These are phyloP conservation scores for Caenorhabditis sulstoni DNA, from an alignment of 2,888 invertebrate species.

Conservation along the genomic window DNA sequence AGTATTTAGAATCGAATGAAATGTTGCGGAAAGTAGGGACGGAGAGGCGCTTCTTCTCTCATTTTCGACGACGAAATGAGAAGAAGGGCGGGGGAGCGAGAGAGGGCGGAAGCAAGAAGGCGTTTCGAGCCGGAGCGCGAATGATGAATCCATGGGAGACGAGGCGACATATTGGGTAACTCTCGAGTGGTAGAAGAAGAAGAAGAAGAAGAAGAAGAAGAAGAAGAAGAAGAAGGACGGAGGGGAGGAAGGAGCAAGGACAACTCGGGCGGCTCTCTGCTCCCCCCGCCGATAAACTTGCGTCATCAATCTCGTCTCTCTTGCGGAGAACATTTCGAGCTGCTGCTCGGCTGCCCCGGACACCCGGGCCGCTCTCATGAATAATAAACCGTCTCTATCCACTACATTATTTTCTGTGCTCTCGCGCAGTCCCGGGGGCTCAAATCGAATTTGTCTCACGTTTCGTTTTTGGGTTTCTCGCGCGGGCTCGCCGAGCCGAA, in stretches of 20 bases:
- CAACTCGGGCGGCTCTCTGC: conserved; percentile 31
- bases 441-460: conserved; percentile 58
- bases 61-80: conserved; percentile 47
- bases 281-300: conserved; percentile 49
- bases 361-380: conserved; percentile 43
- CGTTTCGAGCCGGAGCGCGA: conserved; percentile 43
- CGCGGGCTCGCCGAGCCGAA: conserved; percentile 22
- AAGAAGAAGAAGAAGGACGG: conserved; percentile 27
- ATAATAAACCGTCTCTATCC: conserved; percentile 48
- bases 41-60: conserved; percentile 23
- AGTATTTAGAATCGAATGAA: neutral
- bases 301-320: conserved; percentile 50
- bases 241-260: conserved; percentile 13
- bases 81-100: conserved; percentile 1
- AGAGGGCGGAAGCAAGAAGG: conserved; percentile 22
- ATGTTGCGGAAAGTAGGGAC: neutral
- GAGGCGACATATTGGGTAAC: conserved; percentile 56
- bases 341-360: conserved; percentile 25
- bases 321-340: conserved; percentile 37
- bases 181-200: no score
- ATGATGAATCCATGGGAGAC: conserved; percentile 56
- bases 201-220: no score
- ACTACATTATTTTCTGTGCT: conserved; percentile 53
- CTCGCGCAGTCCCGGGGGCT: conserved; percentile 23
- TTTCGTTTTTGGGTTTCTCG: conserved; percentile 22